Base-by-base conservation (phyloP, 2,888 invertebrate genomes). In the Leptarthrus brevirostris region DNA sequence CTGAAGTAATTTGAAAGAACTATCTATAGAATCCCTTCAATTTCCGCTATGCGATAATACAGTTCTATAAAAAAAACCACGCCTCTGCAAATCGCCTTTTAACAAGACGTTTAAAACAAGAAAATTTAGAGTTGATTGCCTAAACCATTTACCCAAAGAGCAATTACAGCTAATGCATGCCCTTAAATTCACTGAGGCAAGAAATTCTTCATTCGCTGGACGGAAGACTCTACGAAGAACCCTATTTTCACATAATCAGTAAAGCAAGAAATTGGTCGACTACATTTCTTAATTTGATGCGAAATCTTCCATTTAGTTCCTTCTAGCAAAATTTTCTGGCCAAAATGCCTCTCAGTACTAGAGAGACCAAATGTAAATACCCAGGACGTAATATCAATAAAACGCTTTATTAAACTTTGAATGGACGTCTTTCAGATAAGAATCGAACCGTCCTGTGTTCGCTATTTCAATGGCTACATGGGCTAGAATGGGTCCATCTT, bases 321-420 rank as follows among this genome's bases (percentile, higher is more conserved):
- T 49, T 47, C 52, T 36, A 40, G 54, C 16, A 54, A 40, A 69
- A 71, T 71, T 40, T 72, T 34, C 61, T n/a, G 66, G 24, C 26
- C 47, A 26, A 47, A 44, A 47, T 66, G 44, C 70, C 70, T 58
- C 66, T 47, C 24, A 26, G 47, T 40, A 20, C 30, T 34, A 44
- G 49, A 34, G 64, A 71, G 54, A 26, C 72, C 61, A 72, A 73
- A 75, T 75, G 73, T 75, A 75, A 75, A 75, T 75, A 75, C 70
- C 56, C 70, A 73, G 69, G 70, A 73, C 61, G 73, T 75, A 75
- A 75, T 75, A 73, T 73, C 75, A 75, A 75, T 75, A 75, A 73
- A 75, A 75, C 75, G 75, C 73, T 75, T 75, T 75, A 75, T 75
- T 73, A 75, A 75, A 73, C 75, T 75, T 75, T 73, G 73, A 75